phyloP scores from a whole-genome alignment of 2,797 vertebrate genomes.

The Notoglanidium macrostoma region DNA sequence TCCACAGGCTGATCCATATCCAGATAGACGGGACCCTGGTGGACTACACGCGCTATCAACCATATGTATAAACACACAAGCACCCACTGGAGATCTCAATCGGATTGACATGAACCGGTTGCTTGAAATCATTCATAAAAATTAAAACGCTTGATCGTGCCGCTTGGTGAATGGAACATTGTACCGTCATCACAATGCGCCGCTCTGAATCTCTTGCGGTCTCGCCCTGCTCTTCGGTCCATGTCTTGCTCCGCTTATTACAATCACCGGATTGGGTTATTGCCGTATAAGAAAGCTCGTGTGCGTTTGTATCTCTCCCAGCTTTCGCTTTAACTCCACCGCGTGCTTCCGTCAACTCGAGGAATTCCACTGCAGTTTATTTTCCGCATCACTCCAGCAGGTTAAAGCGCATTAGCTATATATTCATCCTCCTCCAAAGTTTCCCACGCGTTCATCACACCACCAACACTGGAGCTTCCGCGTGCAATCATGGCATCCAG shows the following conservation, averaged over 20 bases:
- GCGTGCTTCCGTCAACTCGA: not conserved
- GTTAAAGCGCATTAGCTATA: not conserved
- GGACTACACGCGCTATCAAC: not conserved
- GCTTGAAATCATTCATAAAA: not conserved
- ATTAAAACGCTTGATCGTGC: not conserved
- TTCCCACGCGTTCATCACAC: constrained; percentile 10
- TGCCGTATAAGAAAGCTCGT: too few species aligned
- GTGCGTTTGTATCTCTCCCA: not conserved
- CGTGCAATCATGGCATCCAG: not conserved
- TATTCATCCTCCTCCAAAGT: not conserved
- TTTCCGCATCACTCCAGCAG: not conserved
- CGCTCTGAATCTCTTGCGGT: not conserved
- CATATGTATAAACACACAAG: not conserved
- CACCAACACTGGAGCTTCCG: not conserved
- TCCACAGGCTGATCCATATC: not conserved
- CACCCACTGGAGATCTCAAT: too few species aligned
- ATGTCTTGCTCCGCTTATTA: not conserved
- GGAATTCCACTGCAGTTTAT: not conserved
- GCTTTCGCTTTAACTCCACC: not conserved
- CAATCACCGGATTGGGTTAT: not conserved
- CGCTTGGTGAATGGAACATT: not conserved
- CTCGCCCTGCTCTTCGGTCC: not conserved
- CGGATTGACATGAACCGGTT: not conserved
- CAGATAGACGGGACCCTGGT: not conserved
- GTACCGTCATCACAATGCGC: constrained; percentile 19